Evolutionary conservation across 92 coral and sea anemone genomes (phyloP), one percentile per base, ranked within the genome.

Genomic region (Palythoa grandiflora): DNA sequence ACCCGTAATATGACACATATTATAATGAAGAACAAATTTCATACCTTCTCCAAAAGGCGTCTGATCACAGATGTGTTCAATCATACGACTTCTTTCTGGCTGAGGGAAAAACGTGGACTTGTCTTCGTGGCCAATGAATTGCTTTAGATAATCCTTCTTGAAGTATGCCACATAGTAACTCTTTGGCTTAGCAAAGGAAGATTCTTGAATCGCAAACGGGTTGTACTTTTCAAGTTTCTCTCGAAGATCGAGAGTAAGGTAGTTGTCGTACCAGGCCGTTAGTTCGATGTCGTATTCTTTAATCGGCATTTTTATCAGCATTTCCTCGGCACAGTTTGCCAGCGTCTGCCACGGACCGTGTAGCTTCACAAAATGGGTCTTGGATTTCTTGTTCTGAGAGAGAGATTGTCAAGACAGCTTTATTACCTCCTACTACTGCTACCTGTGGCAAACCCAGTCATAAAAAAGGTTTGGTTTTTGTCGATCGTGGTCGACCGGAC

Each of bases 51-150:
- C 94, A 89, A 91, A 97, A 9, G 91, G 73, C 71, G 90, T 87
- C 78, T 94, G 89, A 40, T 89, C 91, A 59, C 98, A 92, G 9
- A 97, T 87, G 17, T 91, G 92, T 19, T 96, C 95, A 10, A 95
- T 96, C 98, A 97, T 95, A 28, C 98, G 99, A 77, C 99, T 95
- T 48, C 99, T 88, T 53, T 95, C 98, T 37, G 98, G 89, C 16
- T 74, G 89, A 72, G 94, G 95, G 63, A 97, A 97, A 88, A 97
- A 97, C 14, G 97, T 92, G 51, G 90, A 92, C 17, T 83, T 87
- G 89, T 95, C 91, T 20, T 93, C 93, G 87, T 91, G 90, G 9
- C 96, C 96, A 11, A 94, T 85, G 72, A 87, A 97, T 75, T 93
- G 91, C 6, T 83, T 90, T 75, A 95, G 83, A 77, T 91, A 92